A percentile compares a stretch with the other conserved stretches of the same genome.
Evolutionary conservation across 2,797 vertebrate species (phyloP).

Genomic region (Picus viridis): DNA sequence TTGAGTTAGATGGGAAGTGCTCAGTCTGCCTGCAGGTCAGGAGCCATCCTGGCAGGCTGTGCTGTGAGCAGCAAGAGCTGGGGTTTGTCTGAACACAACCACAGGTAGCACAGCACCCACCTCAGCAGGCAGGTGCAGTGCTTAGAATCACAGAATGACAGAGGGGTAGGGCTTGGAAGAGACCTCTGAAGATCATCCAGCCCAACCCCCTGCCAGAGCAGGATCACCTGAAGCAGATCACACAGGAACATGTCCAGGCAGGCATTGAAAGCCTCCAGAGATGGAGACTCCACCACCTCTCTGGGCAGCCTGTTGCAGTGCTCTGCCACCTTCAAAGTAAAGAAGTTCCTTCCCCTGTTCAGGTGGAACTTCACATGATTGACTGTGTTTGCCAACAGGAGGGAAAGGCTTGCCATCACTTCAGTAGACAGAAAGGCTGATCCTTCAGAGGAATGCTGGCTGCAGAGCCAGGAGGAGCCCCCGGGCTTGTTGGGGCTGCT

Average conservation of each 20-base stretch:
- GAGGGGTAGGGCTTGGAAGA: too few relatives aligned
- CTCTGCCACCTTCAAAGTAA: too few relatives aligned
- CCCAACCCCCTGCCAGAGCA: too few relatives aligned
- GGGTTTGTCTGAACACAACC: background rate
- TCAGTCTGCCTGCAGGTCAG: background rate
- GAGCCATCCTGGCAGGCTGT: background rate
- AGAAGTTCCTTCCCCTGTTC: too few relatives aligned
- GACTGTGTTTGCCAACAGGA: background rate
- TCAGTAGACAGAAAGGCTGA: background rate
- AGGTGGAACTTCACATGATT: background rate
- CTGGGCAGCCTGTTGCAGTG: too few relatives aligned
- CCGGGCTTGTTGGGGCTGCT: background rate
- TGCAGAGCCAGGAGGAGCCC: background rate
- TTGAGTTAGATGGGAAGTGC: slow-evolving; percentile 3
- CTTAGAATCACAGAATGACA: background rate
- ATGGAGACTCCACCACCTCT: too few relatives aligned
- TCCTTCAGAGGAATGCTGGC: background rate
- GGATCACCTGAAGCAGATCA: too few relatives aligned
- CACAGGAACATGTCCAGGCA: too few relatives aligned
- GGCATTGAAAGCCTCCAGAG: too few relatives aligned
- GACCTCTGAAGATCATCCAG: too few relatives aligned
- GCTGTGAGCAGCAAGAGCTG: background rate
- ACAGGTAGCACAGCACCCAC: background rate
- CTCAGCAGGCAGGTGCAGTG: background rate
- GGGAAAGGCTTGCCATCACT: background rate